Evolutionary conservation across 2,113 vertebrate species (phyloP).

Genomic region (Epinephelus fuscoguttatus): DNA sequence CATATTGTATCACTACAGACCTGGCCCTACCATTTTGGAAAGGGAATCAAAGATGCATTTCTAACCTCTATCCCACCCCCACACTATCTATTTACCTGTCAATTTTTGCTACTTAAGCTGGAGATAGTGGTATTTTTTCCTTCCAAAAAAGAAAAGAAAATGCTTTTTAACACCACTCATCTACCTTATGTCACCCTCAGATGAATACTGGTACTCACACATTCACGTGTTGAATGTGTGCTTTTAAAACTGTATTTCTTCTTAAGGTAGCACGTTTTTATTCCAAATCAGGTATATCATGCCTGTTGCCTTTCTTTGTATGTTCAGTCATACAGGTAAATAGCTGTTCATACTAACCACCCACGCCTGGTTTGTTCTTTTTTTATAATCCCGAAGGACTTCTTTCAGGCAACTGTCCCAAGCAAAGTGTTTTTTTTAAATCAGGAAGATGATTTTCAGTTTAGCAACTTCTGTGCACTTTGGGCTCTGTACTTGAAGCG

Average conservation of each 20-base stretch:
- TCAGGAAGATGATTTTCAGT: neutral
- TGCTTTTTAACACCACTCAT: neutral
- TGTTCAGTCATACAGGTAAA: neutral
- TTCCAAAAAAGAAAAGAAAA: neutral
- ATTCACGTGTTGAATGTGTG: neutral
- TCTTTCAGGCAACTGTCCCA: neutral
- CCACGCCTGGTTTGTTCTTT: too few species aligned
- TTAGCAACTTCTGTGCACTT: neutral
- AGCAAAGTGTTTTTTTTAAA: neutral
- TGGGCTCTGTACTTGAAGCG: neutral
- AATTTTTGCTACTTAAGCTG: neutral
- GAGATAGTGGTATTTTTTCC: neutral
- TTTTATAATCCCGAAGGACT: too few species aligned
- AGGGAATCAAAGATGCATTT: too few species aligned
- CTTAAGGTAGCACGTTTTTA: neutral
- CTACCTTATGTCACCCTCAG: neutral
- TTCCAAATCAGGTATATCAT: neutral
- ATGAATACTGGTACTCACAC: neutral
- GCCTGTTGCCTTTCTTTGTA: neutral
- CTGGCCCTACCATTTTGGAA: too few species aligned
- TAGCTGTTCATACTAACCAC: neutral
- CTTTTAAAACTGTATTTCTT: neutral
- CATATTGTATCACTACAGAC: neutral
- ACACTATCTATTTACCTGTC: neutral
- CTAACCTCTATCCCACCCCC: neutral